Evolutionary conservation across 2,797 vertebrate genomes (phyloP).

Genomic region (Cynopterus sphinx): DNA sequence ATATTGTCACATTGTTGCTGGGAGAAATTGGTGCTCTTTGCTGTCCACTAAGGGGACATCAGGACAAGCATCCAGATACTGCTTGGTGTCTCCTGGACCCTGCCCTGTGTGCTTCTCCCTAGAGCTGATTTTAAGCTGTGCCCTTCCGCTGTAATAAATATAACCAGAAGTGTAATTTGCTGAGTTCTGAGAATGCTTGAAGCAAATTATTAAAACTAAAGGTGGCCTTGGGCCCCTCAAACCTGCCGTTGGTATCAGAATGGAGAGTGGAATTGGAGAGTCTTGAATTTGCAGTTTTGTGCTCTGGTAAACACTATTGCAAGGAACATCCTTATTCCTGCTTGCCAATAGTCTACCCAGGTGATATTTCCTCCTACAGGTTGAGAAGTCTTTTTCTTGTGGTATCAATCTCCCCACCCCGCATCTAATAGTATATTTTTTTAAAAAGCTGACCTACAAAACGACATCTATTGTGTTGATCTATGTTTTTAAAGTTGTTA

Average conservation of each 20-base stretch:
- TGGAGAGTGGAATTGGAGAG: not conserved
- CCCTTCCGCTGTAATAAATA: not conserved
- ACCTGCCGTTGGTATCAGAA: not conserved
- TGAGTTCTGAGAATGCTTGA: not conserved
- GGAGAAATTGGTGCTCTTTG: not conserved
- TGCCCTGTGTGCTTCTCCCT: not conserved
- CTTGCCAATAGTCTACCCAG: not conserved
- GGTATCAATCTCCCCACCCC: not conserved
- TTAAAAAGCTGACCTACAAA: not conserved
- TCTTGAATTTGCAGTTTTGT: not conserved
- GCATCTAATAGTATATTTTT: not conserved
- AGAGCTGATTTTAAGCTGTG: not conserved
- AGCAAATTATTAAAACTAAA: not conserved
- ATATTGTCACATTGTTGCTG: not conserved
- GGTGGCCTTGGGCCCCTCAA: not conserved
- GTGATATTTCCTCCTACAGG: not conserved
- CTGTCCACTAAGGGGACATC: too few relatives aligned
- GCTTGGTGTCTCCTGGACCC: not conserved
- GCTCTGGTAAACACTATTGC: not conserved
- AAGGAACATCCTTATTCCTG: not conserved
- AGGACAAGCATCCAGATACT: not conserved
- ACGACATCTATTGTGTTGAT: not conserved
- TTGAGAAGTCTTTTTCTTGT: not conserved
- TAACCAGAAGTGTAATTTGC: not conserved
- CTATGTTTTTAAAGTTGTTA: not conserved